Base-by-base conservation (phyloP, 2,797 vertebrate genomes). In the Botia almorhae region DNA sequence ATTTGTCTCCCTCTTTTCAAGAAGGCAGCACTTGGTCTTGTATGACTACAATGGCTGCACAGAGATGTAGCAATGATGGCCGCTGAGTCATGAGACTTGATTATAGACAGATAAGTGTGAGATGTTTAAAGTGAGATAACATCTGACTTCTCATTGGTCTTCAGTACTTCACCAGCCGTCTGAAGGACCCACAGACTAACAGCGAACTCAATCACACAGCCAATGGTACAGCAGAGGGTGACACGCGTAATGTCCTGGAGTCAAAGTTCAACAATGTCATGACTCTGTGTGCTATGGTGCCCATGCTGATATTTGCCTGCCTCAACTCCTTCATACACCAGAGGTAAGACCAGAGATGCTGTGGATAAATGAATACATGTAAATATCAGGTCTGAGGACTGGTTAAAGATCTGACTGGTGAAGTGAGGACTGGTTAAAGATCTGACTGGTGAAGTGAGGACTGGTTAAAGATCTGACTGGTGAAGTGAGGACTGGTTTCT, bases 261-360 rank as follows among this genome's bases (percentile, higher is more conserved):
- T 89, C 92, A 0, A 96, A 94, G 86, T 99, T 98, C 88, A 97
- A 96, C 93, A 99, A 97, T 7, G 94, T 98, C 90, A 98, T 99
- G 97, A 98, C 97, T 0, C 87, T 99, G 65, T 99, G 97, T 0
- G 95, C 98, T 87, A 99, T 99, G 98, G 89, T 98, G 81, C 96
- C 98, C 0, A 92, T 99, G 83, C 95, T 99, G 68, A 80, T 97
- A 74, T 99, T 99, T 89, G 95, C 95, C 91, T 98, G 96, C 91
- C 97, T 99, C 88, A 99, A 97, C 93, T 99, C 97, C 79, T 95
- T 99, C 91, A 90, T 99, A 56, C 97, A 98, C 86, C 96, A 96
- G 88, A 95, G 92, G 97, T 98, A 78, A 92, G 89, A 85, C 11
- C 29, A 29, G 7, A 23, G 7, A 2, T 4, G 4, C 29, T 29